Evolutionary conservation across 2,888 invertebrate genomes (phyloP), one percentile per base, ranked within the genome.

Genomic region (Adelognathus sp.): DNA sequence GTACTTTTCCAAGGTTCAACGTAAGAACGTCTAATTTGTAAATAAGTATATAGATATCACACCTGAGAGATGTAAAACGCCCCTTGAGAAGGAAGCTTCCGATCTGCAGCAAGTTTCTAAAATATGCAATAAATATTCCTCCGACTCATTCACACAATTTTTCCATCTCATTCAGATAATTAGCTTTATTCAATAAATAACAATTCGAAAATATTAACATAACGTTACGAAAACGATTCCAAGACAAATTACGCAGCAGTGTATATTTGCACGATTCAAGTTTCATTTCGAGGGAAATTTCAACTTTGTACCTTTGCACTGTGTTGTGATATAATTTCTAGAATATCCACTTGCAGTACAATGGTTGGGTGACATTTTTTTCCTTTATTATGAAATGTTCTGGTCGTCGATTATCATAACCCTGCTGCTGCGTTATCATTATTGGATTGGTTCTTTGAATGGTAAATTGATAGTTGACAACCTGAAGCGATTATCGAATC

Each of bases 401-500:
- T 6, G 5, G 14, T 29, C 14, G 16, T 3, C 14, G 6, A 2
- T n/a, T 27, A n/a, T 21, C 9, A 54, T 41, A 27, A 18, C 29
- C n/a, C n/a, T n/a, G n/a, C n/a, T n/a, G n/a, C n/a, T n/a, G n/a
- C n/a, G n/a, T n/a, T n/a, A n/a, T n/a, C n/a, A n/a, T n/a, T n/a
- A n/a, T n/a, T n/a, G n/a, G n/a, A n/a, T n/a, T n/a, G n/a, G n/a
- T n/a, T n/a, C n/a, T n/a, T n/a, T n/a, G 9, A 24, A 50, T 27
- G 24, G 3, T 5, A 14, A 41, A 24, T 41, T 11, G n/a, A n/a
- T 58, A 9, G 3, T 33, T 70, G 14, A 76, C 64, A 50, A 66
- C 46, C 29, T 7, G 14, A 71, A 71, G 4, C 58, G 52, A 36
- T 64, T 21, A 18, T 63, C 54, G 69, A 63, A 63, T 1, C 61